Evolutionary conservation across 2,888 invertebrate genomes (phyloP), one percentile per base, ranked within the genome.

Genomic region (Ennomos fuscantarius): DNA sequence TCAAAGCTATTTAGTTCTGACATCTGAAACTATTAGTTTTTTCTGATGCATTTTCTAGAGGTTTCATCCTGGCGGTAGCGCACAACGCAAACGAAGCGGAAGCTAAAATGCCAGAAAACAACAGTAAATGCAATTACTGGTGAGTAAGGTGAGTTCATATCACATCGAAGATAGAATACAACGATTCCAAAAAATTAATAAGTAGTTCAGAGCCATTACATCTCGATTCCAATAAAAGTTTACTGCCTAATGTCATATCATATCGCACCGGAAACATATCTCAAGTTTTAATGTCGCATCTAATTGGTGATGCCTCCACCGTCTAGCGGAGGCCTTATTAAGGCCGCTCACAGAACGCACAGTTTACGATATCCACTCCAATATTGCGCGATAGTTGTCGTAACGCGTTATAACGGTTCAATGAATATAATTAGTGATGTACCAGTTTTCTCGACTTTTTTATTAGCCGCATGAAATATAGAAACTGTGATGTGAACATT

Each of bases 231-330:
- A 71, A 72, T 70, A 66, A 67, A 70, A 64, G 55, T 65, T 57
- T 58, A 66, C 52, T 66, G 63, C 58, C 60, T 62, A 59, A 64
- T 62, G 63, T 63, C 62, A 65, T 64, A 74, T 74, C 83, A 84
- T 85, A 85, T 79, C 74, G 77, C 85, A 85, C 86, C 84, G 86
- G 87, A 87, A 79, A 81, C 83, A 86, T 85, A 81, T 80, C 78
- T 85, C 78, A 79, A 72, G 66, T 72, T 71, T 75, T 82, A 82
- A 84, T 82, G 80, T 79, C 55, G 52, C 61, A 51, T 75, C 78
- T 84, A 81, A 83, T 85, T 82, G 78, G 79, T 72, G 74, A 76
- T 70, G 74, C 70, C 66, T 68, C 45, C 69, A 66, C n/a, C 13
- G 36, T 31, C 65, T 49, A 57, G 46, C 31, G 41, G 64, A 70